These are phyloP conservation scores for Xestia ashworthii DNA, from an alignment of 2,888 invertebrate species.

Conservation along the genomic window DNA sequence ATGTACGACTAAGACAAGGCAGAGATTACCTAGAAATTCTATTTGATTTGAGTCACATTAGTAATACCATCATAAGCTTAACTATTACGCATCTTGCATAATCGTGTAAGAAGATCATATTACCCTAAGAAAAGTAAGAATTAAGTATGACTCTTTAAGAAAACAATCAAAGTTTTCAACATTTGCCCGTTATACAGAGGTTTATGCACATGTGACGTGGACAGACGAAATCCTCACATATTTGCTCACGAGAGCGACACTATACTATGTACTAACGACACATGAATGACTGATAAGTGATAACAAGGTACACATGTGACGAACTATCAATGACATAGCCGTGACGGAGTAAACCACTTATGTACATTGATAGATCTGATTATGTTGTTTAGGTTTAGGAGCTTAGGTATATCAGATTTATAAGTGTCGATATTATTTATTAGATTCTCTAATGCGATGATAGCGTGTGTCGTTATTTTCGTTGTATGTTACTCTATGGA, in stretches of 20 bases:
- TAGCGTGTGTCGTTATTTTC: conserved; percentile 29
- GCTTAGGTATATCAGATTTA: conserved; percentile 45
- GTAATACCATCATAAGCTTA: background rate
- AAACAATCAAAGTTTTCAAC: conserved; percentile 1
- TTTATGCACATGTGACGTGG: conserved; percentile 6
- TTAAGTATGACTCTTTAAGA: conserved; percentile 1
- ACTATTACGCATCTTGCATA: background rate
- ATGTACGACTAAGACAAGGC: background rate
- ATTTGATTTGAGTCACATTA: background rate
- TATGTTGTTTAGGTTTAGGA: conserved; percentile 1
- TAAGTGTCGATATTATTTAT: conserved; percentile 31
- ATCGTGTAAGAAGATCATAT: background rate
- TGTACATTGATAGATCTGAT: conserved; percentile 6
- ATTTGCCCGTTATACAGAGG: background rate
- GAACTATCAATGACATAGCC: conserved; percentile 17
- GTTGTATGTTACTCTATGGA: background rate
- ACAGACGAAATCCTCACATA: conserved; percentile 13
- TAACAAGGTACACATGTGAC: conserved; percentile 13
- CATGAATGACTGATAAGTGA: conserved; percentile 44
- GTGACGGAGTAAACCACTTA: conserved; percentile 5
- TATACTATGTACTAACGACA: background rate
- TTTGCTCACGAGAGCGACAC: conserved; percentile 24
- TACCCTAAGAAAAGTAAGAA: background rate
- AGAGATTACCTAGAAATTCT: background rate
- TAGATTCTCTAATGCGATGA: conserved; percentile 3